A percentile compares a stretch with the other conserved stretches of the same genome.
phyloP scores from a whole-genome alignment of 2,113 vertebrate species.

The Hippopotamus amphibius region DNA sequence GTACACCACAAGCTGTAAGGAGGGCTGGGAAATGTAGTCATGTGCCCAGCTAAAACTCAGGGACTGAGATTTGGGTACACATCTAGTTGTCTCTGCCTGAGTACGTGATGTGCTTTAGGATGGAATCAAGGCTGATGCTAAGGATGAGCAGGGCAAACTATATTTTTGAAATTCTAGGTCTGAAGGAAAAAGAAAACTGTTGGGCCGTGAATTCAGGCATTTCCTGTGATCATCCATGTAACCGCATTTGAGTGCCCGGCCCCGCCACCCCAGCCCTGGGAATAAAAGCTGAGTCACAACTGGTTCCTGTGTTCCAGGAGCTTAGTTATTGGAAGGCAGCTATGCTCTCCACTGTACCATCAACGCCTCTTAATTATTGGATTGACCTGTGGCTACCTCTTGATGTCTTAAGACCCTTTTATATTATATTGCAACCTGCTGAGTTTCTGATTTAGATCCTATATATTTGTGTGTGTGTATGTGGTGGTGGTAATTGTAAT shows the following conservation, averaged over 20 bases:
- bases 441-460: background rate
- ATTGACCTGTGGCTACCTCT: background rate
- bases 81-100: background rate
- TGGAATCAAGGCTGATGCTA: background rate
- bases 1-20: background rate
- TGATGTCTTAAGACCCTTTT: background rate
- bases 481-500: background rate
- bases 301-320: background rate
- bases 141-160: background rate
- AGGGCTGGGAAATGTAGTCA: background rate
- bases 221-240: background rate
- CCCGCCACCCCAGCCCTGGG: too few relatives aligned
- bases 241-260: background rate
- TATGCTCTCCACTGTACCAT: too few relatives aligned
- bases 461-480: background rate
- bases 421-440: background rate
- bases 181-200: background rate
- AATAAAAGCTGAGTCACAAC: background rate
- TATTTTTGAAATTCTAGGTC: background rate
- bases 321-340: background rate
- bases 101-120: background rate
- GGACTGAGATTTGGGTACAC: background rate
- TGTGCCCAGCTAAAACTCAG: background rate
- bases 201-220: background rate
- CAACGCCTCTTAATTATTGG: background rate